Base-by-base conservation (phyloP, 1,140 invertebrate species). In the Panagrolaimus sp. region DNA sequence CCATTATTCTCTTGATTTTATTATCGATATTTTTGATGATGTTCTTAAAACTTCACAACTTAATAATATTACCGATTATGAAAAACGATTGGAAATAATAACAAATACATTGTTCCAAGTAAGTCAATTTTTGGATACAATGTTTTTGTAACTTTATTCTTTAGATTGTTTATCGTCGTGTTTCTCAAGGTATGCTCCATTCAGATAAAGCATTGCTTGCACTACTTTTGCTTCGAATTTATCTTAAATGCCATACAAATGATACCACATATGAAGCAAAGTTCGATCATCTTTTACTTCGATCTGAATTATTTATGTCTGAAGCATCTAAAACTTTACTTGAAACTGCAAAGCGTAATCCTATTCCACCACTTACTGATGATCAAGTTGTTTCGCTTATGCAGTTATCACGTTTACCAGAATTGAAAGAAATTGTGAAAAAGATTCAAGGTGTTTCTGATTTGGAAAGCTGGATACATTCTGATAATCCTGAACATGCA, bases 1-100 rank as follows among this genome's bases (percentile, higher is more conserved):
- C 84, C 95, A 98, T 82, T 99, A 97, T 84, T 98, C 95, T 0
- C 86, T 99, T 20, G 93, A 98, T 84, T 98, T 99, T 89, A 97
- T 99, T 87, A 85, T 99, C 78, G 94, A 98, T 73, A 98, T 99
- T 77, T 99, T 98, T 85, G 84, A 85, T 63, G 92, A 90, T 63
- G 92, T 91, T 31, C 92, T 98, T 0, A 85, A 23, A 45, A 61
- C 79, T 8, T 71, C 89, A 88, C 51, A 91, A 89, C 78, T 98
- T 27, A 88, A 88, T 20, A 43, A n/a, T 7, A 86, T 91, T 31
- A 89, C 89, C 0, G 95, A 98, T 81, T 89, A 96, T 81, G 88
- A 88, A 16, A 87, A 89, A 25, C 86, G 96, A 48, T 85, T 99
- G 14, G 88, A 88, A 42, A 88, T 92, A 46, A 92, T 98, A 44